Evolutionary conservation across 1,140 invertebrate genomes (phyloP), one percentile per base, ranked within the genome.

Genomic region (Eupeodes corollae): DNA sequence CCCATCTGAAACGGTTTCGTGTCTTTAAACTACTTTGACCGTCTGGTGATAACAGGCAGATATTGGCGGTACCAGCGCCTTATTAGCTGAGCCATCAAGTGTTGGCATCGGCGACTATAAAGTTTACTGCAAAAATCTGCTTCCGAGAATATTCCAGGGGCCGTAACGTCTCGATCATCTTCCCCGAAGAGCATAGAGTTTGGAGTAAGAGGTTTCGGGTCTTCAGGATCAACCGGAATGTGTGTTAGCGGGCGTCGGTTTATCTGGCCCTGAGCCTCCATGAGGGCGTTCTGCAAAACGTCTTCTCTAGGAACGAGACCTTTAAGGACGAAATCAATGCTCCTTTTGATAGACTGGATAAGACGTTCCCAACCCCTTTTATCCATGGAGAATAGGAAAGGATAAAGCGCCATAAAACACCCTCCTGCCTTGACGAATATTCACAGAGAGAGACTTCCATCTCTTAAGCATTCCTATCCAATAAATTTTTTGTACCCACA

Each of bases 401-500:
- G 3, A 49, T 54, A 38, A 54, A 54, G 11, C 30, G 12, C 53
- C 53, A 54, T 14, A 34, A 14, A 3, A 54, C 49, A 21, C 41
- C 46, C 40, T 52, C 44, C 14, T 40, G 40, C 12, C 34, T 12
- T 2, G 15, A 19, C 6, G 6, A 6, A 13, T 46, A 26, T 34
- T 37, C 35, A 37, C 15, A n/a, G 6, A 37, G 13, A 37, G 13
- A n/a, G 12, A 11, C 3, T 11, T 57, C 38, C 10, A 58, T n/a
- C 15, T 54, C 51, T 32, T 38, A 16, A 10, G 52, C 10, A 0
- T 49, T 41, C 18, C 46, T 49, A 14, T 35, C 5, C 1, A 66
- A 32, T 30, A 58, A 61, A 0, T 31, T 51, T 6, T 59, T 45
- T 2, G 61, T 52, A 1, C 62, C 62, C 13, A 54, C 40, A 11